Evolutionary conservation across 2,113 vertebrate species (phyloP).

Genomic region (Prinia subflava): DNA sequence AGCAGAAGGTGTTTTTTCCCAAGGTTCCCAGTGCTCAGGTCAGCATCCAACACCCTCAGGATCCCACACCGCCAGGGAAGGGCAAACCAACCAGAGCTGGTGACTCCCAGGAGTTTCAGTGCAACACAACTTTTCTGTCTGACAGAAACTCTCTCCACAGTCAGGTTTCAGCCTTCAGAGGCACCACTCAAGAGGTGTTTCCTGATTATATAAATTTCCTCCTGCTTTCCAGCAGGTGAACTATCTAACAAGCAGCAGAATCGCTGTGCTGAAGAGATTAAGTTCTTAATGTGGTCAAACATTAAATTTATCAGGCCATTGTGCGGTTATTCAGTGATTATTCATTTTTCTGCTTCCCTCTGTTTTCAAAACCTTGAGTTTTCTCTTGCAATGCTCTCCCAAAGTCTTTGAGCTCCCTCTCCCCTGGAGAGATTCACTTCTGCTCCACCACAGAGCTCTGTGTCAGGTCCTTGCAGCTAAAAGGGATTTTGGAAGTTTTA

Average conservation of each 20-base stretch:
- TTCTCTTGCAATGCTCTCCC: not conserved
- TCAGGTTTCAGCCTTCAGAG: not conserved
- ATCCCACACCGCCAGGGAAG: not conserved
- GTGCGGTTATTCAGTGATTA: not conserved
- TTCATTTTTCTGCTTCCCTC: not conserved
- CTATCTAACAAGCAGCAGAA: not conserved
- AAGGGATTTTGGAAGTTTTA: not conserved
- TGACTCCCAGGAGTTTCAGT: not conserved
- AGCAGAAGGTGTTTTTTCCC: not conserved
- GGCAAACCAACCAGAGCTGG: accelerated
- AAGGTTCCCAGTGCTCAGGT: not conserved
- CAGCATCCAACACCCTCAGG: not conserved
- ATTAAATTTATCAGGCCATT: not conserved
- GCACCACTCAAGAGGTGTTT: not conserved
- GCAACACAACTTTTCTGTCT: accelerated
- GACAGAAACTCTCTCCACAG: not conserved
- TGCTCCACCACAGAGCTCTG: not conserved
- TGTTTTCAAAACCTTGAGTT: not conserved
- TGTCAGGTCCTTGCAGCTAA: not conserved
- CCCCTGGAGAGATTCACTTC: not conserved
- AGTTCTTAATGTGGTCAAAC: not conserved
- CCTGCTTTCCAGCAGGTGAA: not conserved
- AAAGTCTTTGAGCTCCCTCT: not conserved
- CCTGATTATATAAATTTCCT: not conserved
- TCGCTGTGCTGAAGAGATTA: not conserved